Percentiles rank a stretch among this genome's conserved stretches.
Conservation (phyloP, 2,113 vertebrate species). For the Oreochromis spilurus region DNA sequence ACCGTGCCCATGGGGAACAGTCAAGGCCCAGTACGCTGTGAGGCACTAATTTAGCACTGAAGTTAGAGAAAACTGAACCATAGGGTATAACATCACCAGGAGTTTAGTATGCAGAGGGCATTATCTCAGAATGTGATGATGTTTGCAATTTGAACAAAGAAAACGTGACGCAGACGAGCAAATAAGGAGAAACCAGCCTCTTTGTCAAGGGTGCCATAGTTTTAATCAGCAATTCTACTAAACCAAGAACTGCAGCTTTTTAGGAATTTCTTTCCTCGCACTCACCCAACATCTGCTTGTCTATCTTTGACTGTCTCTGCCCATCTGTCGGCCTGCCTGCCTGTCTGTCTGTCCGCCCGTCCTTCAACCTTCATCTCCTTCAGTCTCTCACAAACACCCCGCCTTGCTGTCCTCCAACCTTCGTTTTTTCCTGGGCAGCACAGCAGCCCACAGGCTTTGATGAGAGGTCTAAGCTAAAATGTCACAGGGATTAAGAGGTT, state of each 20-base stretch:
- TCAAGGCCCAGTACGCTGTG: not conserved
- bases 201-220: not conserved
- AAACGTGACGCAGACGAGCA: not conserved
- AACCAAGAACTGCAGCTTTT: not conserved
- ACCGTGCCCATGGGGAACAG: not conserved
- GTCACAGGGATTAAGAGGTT: constrained; percentile 57
- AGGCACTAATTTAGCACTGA: not conserved
- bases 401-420: not conserved
- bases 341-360: not conserved
- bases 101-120: constrained; percentile 1
- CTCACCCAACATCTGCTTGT: not conserved
- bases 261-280: not conserved
- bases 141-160: not conserved
- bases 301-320: not conserved
- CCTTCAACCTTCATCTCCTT: constrained; percentile 1
- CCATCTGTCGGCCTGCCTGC: not conserved
- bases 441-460: constrained; percentile 37
- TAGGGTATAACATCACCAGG: not conserved
- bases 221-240: not conserved
- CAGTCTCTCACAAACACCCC: not conserved
- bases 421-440: not conserved
- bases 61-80: not conserved
- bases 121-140: not conserved
- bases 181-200: not conserved
- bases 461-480: constrained; percentile 48